These are phyloP conservation scores for Helostoma temminkii DNA, from an alignment of 2,797 vertebrate genomes.

Conservation along the genomic window DNA sequence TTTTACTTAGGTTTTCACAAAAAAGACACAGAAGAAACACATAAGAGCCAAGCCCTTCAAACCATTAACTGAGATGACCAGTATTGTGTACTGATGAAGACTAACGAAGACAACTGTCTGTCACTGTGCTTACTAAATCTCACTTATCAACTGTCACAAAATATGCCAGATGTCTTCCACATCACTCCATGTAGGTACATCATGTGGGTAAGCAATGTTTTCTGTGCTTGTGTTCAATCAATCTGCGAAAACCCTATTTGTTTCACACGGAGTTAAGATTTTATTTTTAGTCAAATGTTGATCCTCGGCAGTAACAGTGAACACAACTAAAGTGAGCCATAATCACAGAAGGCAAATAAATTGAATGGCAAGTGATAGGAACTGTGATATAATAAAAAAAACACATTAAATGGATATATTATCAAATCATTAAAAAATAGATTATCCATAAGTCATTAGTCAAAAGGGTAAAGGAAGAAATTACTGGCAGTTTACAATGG, in stretches of 20 bases:
- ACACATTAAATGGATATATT: slow-evolving; percentile 27
- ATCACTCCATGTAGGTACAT: too few species aligned
- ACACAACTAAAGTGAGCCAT: background rate
- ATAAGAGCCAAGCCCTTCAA: background rate
- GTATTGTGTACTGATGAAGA: too few species aligned
- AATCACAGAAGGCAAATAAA: too few species aligned
- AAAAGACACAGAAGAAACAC: background rate
- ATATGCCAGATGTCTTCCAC: too few species aligned
- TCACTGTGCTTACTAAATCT: background rate
- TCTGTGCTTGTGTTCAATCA: background rate
- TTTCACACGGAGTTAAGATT: background rate
- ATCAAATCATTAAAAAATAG: slow-evolving; percentile 45
- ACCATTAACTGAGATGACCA: background rate
- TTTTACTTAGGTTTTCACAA: background rate
- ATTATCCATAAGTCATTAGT: slow-evolving; percentile 62
- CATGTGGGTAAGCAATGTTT: too few species aligned
- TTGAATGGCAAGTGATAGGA: too few species aligned
- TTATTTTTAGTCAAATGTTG: background rate
- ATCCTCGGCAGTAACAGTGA: too few species aligned
- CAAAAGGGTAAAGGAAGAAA: slow-evolving; percentile 50
- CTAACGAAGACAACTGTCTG: too few species aligned
- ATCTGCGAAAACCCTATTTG: background rate
- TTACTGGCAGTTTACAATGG: slow-evolving; percentile 60
- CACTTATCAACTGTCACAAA: background rate
- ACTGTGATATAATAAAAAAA: slow-evolving; percentile 29